Evolutionary conservation across 2,797 vertebrate species (phyloP).

Genomic region (Enteromius trimaculatus): DNA sequence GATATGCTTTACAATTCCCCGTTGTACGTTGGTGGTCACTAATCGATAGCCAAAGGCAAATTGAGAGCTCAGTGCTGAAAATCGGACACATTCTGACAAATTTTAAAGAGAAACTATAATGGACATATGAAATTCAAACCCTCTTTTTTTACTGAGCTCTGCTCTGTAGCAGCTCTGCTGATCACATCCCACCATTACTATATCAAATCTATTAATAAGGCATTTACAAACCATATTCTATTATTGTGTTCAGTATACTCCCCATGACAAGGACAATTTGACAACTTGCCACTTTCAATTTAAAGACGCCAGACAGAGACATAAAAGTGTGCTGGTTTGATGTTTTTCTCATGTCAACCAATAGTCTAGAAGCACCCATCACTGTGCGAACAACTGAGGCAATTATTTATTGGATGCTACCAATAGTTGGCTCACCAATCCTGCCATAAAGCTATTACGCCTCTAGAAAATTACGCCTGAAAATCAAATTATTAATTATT

Average conservation of each 20-base stretch:
- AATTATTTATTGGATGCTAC: constrained; percentile 14
- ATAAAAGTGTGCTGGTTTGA: neutral
- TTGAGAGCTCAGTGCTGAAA: constrained; percentile 11
- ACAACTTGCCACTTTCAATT: neutral
- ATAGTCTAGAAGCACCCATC: neutral
- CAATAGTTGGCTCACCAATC: constrained; percentile 11
- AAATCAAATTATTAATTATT: neutral
- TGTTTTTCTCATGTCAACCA: neutral
- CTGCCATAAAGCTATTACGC: neutral
- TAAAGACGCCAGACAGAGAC: neutral
- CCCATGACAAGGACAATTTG: neutral
- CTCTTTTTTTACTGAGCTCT: constrained; percentile 7
- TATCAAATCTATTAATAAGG: neutral
- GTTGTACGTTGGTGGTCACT: constrained; percentile 15
- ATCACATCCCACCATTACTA: neutral
- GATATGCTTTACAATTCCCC: constrained; percentile 23
- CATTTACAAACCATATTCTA: neutral
- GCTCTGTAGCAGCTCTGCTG: neutral
- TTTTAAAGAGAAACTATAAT: constrained; percentile 30
- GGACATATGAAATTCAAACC: constrained; percentile 21
- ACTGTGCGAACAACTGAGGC: constrained; percentile 5
- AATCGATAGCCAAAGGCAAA: constrained; percentile 37
- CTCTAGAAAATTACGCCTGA: constrained; percentile 11
- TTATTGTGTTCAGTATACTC: neutral
- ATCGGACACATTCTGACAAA: constrained; percentile 28